Conservation (phyloP, 2,888 invertebrate species). For the Drosophila pseudotakahashii region DNA sequence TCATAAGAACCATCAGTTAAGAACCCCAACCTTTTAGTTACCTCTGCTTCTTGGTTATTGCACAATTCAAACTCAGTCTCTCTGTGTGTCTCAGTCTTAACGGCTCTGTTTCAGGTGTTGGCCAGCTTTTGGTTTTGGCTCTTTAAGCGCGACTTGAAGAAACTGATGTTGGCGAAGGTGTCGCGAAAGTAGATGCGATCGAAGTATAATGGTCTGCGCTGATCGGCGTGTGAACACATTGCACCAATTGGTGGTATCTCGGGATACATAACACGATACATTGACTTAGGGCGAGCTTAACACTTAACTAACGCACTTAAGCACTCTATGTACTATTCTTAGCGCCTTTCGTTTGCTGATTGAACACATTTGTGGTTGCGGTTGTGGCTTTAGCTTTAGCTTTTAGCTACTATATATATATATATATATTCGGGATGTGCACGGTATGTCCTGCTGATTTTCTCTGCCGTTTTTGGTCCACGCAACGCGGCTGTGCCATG, state of each 20-base stretch:
- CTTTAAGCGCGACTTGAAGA: constrained; percentile 84
- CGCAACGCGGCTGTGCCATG: constrained; percentile 71
- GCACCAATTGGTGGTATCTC: constrained; percentile 45
- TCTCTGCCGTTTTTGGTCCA: constrained; percentile 58
- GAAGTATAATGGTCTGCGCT: constrained; percentile 70
- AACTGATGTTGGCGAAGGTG: constrained; percentile 82
- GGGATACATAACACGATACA: constrained; percentile 35
- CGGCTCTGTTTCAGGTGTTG: constrained; percentile 61
- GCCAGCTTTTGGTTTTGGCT: constrained; percentile 52
- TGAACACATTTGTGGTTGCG: constrained; percentile 68
- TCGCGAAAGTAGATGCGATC: constrained; percentile 83
- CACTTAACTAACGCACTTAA: constrained; percentile 40
- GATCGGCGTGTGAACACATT: constrained; percentile 80
- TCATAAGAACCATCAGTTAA: background rate
- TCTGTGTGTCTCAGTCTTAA: constrained; percentile 57
- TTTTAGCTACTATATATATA: constrained; percentile 26
- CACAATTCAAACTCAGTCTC: constrained; percentile 25
- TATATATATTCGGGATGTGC: no score
- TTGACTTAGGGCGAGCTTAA: constrained; percentile 32
- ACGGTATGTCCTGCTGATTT: constrained; percentile 29
- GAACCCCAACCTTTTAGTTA: constrained; percentile 3
- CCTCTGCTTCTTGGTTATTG: constrained; percentile 7
- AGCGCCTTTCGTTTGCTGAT: constrained; percentile 42
- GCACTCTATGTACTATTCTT: constrained; percentile 25
- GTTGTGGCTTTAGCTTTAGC: constrained; percentile 2